Evolutionary conservation across 2,797 vertebrate species (phyloP).

Genomic region (Anomalospiza imberbis): DNA sequence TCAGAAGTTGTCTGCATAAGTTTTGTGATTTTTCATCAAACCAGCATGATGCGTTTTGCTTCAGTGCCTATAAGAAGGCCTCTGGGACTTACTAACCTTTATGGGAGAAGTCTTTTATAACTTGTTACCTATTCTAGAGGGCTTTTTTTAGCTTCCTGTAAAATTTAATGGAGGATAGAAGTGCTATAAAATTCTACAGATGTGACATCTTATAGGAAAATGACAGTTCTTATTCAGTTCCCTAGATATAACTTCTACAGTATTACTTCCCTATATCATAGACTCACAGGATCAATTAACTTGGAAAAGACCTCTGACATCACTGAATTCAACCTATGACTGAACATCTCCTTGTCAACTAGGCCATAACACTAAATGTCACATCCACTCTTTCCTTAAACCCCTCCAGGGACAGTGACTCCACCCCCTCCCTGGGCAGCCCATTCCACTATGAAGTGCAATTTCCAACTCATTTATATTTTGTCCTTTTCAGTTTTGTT

Average conservation of each 20-base stretch:
- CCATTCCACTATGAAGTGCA: neutral
- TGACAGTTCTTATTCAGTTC: neutral
- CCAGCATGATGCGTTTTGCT: neutral
- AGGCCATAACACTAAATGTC: neutral
- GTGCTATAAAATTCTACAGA: neutral
- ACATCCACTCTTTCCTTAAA: neutral
- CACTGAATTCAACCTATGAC: neutral
- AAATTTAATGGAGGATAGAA: neutral
- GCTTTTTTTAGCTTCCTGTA: neutral
- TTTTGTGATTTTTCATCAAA: neutral
- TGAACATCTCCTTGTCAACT: neutral
- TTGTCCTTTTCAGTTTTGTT: neutral
- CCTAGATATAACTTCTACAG: neutral
- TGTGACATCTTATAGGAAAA: neutral
- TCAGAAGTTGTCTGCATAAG: neutral
- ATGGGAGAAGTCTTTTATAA: neutral
- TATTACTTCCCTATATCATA: neutral
- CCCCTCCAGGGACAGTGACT: fast-evolving
- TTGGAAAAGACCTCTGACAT: neutral
- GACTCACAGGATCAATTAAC: neutral
- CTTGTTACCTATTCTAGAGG: neutral
- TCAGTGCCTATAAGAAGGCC: neutral
- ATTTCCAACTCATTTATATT: neutral
- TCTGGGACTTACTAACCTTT: neutral
- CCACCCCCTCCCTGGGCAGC: neutral